Conservation (phyloP, 2,888 invertebrate genomes). For the Thalpophila matura region DNA sequence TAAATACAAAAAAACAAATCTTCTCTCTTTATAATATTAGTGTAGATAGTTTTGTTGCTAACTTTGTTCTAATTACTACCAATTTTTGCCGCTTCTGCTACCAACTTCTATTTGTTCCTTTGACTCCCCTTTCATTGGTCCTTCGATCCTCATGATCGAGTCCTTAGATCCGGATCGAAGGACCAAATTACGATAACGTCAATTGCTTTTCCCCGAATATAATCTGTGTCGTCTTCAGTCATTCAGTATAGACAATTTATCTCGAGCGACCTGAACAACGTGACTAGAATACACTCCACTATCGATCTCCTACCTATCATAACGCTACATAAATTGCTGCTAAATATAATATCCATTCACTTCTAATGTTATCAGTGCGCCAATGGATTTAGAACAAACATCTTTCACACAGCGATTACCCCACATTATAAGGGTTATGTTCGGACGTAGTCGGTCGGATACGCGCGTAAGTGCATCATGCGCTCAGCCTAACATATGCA, state of each 20-base stretch:
- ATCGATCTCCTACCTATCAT: neutral
- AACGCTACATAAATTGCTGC: neutral
- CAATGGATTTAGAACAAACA: constrained; percentile 15
- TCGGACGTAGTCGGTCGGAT: constrained; percentile 19
- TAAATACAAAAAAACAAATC: too few species aligned
- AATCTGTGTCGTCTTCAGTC: neutral
- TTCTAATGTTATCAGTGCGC: constrained; percentile 11
- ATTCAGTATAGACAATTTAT: too few species aligned
- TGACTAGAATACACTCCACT: too few species aligned
- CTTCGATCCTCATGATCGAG: too few species aligned
- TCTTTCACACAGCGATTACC: constrained; percentile 26
- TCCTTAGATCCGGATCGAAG: neutral
- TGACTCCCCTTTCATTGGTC: too few species aligned
- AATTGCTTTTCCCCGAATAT: neutral
- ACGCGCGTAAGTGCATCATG: constrained; percentile 53
- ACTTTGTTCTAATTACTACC: too few species aligned
- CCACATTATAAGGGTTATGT: constrained; percentile 30
- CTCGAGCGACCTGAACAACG: too few species aligned
- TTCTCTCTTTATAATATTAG: too few species aligned
- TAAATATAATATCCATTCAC: constrained; percentile 3
- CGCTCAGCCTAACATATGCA: constrained; percentile 52
- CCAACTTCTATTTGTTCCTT: too few species aligned
- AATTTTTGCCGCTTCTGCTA: too few species aligned
- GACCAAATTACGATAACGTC: neutral
- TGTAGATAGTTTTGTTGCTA: too few species aligned